Evolutionary conservation across 2,797 vertebrate genomes (phyloP).

Genomic region (Okamejei kenojei): DNA sequence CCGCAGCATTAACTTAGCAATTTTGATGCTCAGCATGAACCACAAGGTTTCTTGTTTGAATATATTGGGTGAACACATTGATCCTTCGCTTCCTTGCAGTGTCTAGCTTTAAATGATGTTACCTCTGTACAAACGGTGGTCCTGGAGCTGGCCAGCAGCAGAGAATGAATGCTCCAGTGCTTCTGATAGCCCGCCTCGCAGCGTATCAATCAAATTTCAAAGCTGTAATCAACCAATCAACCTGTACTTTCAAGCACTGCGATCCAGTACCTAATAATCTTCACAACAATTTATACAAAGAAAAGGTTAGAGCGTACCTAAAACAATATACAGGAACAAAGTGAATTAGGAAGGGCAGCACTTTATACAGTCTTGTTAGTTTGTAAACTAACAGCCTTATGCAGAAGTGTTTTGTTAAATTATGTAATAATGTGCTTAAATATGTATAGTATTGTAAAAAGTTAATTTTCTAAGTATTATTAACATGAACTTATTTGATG

Average conservation of each 20-base stretch:
- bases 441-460: background rate
- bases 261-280: constrained; percentile 35
- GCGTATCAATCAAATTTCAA: constrained; percentile 35
- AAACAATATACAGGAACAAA: constrained; percentile 35
- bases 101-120: constrained; percentile 35
- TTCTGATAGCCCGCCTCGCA: constrained; percentile 26
- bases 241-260: constrained; percentile 35
- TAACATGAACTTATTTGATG: background rate
- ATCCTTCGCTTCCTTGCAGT: constrained; percentile 10
- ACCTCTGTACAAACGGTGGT: constrained; percentile 34
- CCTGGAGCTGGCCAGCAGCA: constrained; percentile 28
- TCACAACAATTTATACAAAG: constrained; percentile 35
- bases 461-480: background rate
- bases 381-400: background rate
- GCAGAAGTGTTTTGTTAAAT: background rate
- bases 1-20: constrained; percentile 22
- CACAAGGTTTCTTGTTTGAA: background rate
- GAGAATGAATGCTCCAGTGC: constrained; percentile 35
- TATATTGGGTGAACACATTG: constrained; percentile 30
- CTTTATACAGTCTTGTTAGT: constrained; percentile 22
- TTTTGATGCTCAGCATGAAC: constrained; percentile 8
- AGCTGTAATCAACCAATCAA: constrained; percentile 35
- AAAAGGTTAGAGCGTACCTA: constrained; percentile 34
- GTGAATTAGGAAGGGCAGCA: constrained; percentile 34
- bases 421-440: constrained; percentile 16